Base-by-base conservation (phyloP, 2,797 vertebrate genomes). In the Sebastes steindachneri region DNA sequence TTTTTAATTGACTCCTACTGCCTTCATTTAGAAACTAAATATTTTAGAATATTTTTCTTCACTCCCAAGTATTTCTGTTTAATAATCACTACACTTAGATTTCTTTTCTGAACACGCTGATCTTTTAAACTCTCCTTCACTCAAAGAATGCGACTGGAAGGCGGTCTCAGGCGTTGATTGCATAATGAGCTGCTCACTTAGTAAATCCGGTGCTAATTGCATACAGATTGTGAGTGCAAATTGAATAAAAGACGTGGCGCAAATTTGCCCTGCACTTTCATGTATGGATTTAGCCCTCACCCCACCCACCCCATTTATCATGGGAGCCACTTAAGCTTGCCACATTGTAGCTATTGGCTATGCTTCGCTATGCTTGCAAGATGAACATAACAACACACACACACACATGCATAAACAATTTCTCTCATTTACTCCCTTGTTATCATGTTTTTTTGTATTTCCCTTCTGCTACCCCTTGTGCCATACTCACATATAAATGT, bases 171-270 rank as follows among this genome's bases (percentile, higher is more conserved):
- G 70, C 3, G 15, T 29, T 78, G 66, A 73, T 73, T 84, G 71
- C 65, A 4, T 74, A 72, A 85, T 85, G 69, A 82, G 82, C 41
- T 45, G 76, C 48, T 75, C 45, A 51, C 55, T 71, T 57, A 7
- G 63, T 73, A 75, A 80, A 87, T 80, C 68, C 77, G 64, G 29
- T 58, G 59, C 31, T 84, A 80, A 88, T 77, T 85, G 60, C 28
- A 71, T 76, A 53, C 64, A 76, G 60, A 80, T 79, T 77, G 67
- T 62, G 14, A 25, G 23, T 37, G 57, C 31, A 84, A 83, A 86
- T 82, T 82, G 59, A 80, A 83, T 83, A 35, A 84, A 82, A 80
- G 35, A 37, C 2, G 23, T 31, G 48, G 29, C 1, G 12, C 67
- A 70, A 45, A 69, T 80, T 45, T 77, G n/a, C 48, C 53, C 10